Conservation (phyloP, 1,140 invertebrate species). For the Rhopalosiphum padi region DNA sequence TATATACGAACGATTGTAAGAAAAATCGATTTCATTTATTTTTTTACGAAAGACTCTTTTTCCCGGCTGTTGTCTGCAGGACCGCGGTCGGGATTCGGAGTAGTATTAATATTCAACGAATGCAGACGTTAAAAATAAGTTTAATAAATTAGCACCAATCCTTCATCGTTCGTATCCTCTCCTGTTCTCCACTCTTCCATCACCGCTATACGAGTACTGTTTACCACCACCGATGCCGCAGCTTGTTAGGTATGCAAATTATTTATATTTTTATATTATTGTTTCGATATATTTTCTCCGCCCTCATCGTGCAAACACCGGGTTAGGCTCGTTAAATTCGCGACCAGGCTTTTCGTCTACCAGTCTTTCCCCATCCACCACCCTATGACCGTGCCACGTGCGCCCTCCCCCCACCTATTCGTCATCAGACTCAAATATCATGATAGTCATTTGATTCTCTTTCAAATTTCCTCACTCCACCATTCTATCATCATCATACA, state of each 20-base stretch:
- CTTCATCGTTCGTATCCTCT: not conserved
- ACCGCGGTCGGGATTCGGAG: not conserved
- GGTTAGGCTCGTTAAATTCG: slow-evolving; percentile 24
- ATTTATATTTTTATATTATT: slow-evolving; percentile 33
- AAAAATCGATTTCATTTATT: not conserved
- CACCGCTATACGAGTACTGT: not conserved
- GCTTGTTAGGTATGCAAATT: slow-evolving; percentile 50
- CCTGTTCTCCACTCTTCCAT: too few relatives aligned
- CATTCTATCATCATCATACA: not conserved
- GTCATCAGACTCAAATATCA: not conserved
- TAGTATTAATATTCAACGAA: not conserved
- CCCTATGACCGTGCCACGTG: not conserved
- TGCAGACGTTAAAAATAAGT: slow-evolving; percentile 6
- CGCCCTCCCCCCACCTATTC: not conserved
- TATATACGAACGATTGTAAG: not conserved
- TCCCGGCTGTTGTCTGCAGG: not conserved
- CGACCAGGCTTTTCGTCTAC: not conserved
- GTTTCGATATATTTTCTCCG: not conserved
- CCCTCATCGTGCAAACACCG: not conserved
- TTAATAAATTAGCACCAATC: slow-evolving; percentile 26
- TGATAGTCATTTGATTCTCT: not conserved
- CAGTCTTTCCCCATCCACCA: too few relatives aligned
- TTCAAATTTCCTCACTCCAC: not conserved
- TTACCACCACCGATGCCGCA: too few relatives aligned
- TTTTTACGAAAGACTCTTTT: not conserved